Evolutionary conservation across 2,888 invertebrate genomes (phyloP), one percentile per base, ranked within the genome.

Genomic region (Pristionchus fissidentatus): DNA sequence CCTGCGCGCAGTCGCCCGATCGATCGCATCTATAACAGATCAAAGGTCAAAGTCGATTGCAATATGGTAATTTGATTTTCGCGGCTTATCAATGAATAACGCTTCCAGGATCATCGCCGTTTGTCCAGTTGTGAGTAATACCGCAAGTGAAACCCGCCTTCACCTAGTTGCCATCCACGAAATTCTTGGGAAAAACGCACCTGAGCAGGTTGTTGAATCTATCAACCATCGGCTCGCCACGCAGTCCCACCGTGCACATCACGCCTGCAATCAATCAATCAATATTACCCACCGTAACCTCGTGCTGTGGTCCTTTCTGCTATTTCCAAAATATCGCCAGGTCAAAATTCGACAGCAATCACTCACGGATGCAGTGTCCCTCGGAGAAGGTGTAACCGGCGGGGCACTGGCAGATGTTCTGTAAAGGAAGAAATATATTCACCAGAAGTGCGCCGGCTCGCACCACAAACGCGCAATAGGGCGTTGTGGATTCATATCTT

Each of bases 141-240:
- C n/a, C n/a, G n/a, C n/a, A n/a, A n/a, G n/a, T n/a, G n/a, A n/a
- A n/a, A n/a, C n/a, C n/a, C n/a, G n/a, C n/a, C n/a, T n/a, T n/a
- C n/a, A n/a, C n/a, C n/a, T 15, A 26, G n/a, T 19, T 66, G 3
- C n/a, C 38, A n/a, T n/a, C n/a, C n/a, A n/a, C n/a, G n/a, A n/a
- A n/a, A n/a, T n/a, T n/a, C n/a, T n/a, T n/a, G n/a, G n/a, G n/a
- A n/a, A n/a, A n/a, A n/a, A n/a, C n/a, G 38, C 38, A 66, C 66
- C 66, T 66, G 52, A 82, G 46, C 29, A 82, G 70, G n/a, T 82
- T 82, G 19, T 83, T 83, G 35, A 84, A 83, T n/a, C 87, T 85
- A 83, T 91, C 91, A 15, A 90, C 86, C 10, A 88, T 87, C 3
- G 91, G 91, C 84, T 91, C 91, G 22, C 90, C 90, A 10, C 87